Percentiles rank a stretch among this genome's conserved stretches.
Conservation (phyloP, 2,888 invertebrate species). For the Apodemia mormo region DNA sequence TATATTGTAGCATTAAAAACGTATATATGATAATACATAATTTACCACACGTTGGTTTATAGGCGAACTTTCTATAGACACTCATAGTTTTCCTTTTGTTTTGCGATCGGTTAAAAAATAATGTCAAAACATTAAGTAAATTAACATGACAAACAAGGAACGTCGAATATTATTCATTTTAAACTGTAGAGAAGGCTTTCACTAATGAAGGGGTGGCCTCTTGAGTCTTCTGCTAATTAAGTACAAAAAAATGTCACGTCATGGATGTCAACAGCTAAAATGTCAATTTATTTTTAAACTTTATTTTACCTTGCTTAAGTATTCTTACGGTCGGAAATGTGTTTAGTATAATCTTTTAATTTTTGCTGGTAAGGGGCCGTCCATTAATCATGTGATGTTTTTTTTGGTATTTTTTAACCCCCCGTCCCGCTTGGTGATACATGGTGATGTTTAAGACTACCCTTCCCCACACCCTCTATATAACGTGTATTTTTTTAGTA, state of each 20-base stretch:
- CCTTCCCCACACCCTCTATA: no score
- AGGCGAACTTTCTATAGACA: no score
- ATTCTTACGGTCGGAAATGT: background rate
- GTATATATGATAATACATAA: no score
- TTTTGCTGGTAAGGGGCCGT: background rate
- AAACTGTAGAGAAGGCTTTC: conserved; percentile 25
- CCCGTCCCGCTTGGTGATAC: no score
- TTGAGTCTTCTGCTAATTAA: conserved; percentile 33
- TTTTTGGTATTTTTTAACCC: no score
- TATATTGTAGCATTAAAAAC: no score
- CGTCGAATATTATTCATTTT: conserved; percentile 16
- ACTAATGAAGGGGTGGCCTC: conserved; percentile 31
- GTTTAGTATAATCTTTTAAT: conserved; percentile 5
- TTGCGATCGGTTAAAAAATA: background rate
- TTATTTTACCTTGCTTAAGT: conserved; percentile 21
- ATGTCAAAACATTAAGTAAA: background rate
- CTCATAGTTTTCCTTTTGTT: no score
- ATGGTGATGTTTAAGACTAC: no score
- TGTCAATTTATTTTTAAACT: conserved; percentile 25
- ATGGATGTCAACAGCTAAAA: conserved; percentile 29
- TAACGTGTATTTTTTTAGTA: no score
- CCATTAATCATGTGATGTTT: no score
- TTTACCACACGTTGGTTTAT: no score
- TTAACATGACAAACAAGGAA: conserved; percentile 10
- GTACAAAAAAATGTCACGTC: conserved; percentile 30